Evolutionary conservation across 2,797 vertebrate genomes (phyloP).

Genomic region (Artibeus lituratus): DNA sequence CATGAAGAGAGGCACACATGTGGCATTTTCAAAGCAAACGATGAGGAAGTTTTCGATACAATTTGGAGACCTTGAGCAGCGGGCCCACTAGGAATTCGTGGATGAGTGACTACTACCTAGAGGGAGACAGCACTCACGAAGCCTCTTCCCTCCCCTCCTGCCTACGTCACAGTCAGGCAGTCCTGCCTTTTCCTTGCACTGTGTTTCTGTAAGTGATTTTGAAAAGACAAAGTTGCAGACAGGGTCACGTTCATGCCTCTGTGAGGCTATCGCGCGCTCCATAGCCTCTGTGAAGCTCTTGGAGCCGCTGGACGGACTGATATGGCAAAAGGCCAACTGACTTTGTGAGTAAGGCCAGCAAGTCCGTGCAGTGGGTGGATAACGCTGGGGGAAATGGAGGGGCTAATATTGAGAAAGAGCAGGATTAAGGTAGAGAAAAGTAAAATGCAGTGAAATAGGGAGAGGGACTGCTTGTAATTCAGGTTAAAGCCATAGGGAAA

Average conservation of each 20-base stretch:
- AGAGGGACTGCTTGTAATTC: background rate
- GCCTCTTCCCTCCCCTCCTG: background rate
- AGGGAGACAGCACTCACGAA: background rate
- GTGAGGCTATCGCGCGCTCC: too few relatives aligned
- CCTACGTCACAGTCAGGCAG: background rate
- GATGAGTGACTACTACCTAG: background rate
- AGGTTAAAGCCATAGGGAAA: background rate
- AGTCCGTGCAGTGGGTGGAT: background rate
- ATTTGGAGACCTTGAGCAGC: background rate
- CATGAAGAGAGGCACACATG: background rate
- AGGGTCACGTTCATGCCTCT: background rate
- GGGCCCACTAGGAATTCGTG: background rate
- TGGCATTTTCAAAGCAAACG: background rate
- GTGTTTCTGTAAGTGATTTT: background rate
- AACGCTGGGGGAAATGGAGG: background rate
- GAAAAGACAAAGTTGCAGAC: background rate
- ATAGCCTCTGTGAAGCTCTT: background rate
- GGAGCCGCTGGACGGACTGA: background rate
- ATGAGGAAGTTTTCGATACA: slow-evolving; percentile 9
- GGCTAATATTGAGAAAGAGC: background rate
- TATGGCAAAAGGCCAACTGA: background rate
- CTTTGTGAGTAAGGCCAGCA: background rate
- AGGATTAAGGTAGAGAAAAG: background rate
- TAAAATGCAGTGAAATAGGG: background rate
- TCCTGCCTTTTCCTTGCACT: background rate